phyloP scores from a whole-genome alignment of 37 sponge, comb jelly and placozoan species.

The Ianthella basta region DNA sequence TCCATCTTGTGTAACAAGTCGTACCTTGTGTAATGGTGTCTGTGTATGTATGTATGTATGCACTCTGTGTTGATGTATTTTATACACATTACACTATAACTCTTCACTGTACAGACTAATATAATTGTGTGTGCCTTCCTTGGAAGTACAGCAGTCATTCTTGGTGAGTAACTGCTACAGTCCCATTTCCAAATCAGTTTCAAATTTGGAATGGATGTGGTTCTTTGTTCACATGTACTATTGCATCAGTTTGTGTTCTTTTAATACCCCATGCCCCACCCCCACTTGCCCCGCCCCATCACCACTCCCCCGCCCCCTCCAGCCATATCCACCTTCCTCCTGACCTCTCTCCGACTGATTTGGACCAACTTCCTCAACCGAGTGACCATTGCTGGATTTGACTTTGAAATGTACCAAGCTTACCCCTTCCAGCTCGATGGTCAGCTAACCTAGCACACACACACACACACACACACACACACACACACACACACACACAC shows the following conservation, averaged over 20 bases:
- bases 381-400: neutral
- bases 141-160: too few species aligned
- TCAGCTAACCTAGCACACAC: neutral
- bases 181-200: too few species aligned
- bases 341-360: conserved; percentile 42
- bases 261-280: conserved; percentile 50
- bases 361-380: conserved; percentile 39
- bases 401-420: neutral
- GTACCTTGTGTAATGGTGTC: too few species aligned
- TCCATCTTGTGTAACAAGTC: too few species aligned
- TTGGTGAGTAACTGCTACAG: too few species aligned
- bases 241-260: conserved; percentile 54
- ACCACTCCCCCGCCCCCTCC: conserved; percentile 33
- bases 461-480: conserved; percentile 11
- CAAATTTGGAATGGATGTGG: too few species aligned
- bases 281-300: conserved; percentile 64
- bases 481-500: conserved; percentile 11
- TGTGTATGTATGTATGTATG: too few species aligned
- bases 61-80: too few species aligned
- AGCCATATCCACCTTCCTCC: conserved; percentile 7
- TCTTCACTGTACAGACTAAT: too few species aligned
- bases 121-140: too few species aligned
- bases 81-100: too few species aligned
- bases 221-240: too few species aligned
- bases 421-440: neutral